Base-by-base conservation (phyloP, 2,888 invertebrate genomes). In the Papilio demoleus region DNA sequence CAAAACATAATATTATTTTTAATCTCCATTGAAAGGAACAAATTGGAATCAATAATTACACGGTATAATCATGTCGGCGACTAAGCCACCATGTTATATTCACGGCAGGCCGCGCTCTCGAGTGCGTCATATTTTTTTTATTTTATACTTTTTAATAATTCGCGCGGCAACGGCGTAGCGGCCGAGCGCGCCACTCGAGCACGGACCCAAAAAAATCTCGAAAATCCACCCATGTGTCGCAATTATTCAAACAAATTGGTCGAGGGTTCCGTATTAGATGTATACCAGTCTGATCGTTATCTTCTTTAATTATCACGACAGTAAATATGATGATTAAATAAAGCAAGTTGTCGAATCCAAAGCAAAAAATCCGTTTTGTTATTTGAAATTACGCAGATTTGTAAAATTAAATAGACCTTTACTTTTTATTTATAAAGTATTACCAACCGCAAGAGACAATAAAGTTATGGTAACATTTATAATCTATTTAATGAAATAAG, bases 131-230 rank as follows among this genome's bases (percentile, higher is more conserved):
- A 70, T 79, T 82, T 85, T 81, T 86, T 85, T 85, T 79, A 81
- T 87, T 87, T 88, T 86, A 84, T 88, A 84, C 86, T 86, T 88
- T 88, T 88, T 88, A 88, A 88, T 89, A 90, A 88, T 90, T 91
- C 86, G 86, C 90, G 86, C 89, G 86, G 80, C 83, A 67, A 73
- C 74, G 63, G 77, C 74, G 79, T 78, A 80, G 80, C 85, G 85
- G 86, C 81, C 86, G 83, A 81, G 84, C 75, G 77, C 83, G 76
- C 81, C 90, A 86, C 91, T 90, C 77, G 85, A 91, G 87, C 88
- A 88, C 88, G 90, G 82, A 85, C 88, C 88, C 86, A 85, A 90
- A 90, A 81, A 91, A 90, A 87, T 84, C 84, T 85, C 83, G 81
- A 86, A 89, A 88, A 86, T 84, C 81, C 82, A 83, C 77, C 88